Conservation (phyloP, 2,797 vertebrate species). For the Morus bassanus region DNA sequence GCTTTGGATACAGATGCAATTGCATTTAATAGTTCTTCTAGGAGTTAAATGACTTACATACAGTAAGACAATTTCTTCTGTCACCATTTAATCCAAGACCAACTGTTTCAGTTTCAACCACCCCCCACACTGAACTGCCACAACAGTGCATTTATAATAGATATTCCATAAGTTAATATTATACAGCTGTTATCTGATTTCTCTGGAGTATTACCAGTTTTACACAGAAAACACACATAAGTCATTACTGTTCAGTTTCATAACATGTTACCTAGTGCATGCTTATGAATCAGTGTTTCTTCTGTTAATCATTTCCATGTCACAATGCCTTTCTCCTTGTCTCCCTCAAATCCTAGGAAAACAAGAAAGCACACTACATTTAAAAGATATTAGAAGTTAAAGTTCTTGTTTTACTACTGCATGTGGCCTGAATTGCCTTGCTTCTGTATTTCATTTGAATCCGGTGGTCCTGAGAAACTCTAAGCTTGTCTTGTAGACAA, state of each 20-base stretch:
- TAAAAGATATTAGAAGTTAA: background rate
- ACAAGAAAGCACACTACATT: background rate
- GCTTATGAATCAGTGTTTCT: background rate
- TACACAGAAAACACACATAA: background rate
- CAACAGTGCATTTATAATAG: background rate
- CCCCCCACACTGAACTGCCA: accelerated
- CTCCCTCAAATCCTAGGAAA: background rate
- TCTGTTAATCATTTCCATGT: background rate
- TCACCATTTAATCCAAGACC: background rate
- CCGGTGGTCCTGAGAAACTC: background rate
- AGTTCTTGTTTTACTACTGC: background rate
- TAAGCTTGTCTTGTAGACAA: background rate
- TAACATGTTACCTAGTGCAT: background rate
- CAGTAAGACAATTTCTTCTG: background rate
- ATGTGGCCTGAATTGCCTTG: background rate
- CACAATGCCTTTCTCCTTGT: background rate
- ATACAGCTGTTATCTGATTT: background rate
- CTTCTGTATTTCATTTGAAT: background rate
- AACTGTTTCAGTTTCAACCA: background rate
- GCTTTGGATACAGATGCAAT: background rate
- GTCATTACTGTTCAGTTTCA: background rate
- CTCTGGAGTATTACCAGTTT: background rate
- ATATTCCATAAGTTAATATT: background rate
- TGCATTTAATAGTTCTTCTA: background rate
- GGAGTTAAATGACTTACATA: background rate